A percentile compares a stretch with the other conserved stretches of the same genome.
These are phyloP conservation scores for Monarcha castaneiventris DNA, from an alignment of 2,113 vertebrate species.

Conservation along the genomic window DNA sequence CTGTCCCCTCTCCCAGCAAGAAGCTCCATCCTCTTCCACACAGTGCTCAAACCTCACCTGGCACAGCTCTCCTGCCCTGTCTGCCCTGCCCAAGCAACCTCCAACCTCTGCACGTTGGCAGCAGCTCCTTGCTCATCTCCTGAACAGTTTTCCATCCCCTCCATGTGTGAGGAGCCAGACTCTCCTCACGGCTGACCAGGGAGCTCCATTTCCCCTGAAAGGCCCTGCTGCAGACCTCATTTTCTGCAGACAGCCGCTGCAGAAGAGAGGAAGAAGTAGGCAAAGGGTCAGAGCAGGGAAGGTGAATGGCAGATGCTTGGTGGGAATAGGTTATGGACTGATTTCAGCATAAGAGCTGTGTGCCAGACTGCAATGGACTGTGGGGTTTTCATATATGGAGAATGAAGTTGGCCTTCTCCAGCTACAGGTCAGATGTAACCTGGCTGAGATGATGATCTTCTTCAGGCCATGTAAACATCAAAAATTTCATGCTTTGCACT, in stretches of 20 bases:
- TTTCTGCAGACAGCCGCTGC: background rate
- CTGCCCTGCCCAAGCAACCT: background rate
- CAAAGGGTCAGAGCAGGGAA: background rate
- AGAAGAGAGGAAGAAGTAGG: background rate
- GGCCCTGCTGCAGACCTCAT: background rate
- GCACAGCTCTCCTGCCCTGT: background rate
- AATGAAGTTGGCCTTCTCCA: background rate
- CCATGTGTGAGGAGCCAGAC: background rate
- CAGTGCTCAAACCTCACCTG: background rate
- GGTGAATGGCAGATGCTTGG: background rate
- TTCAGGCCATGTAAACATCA: background rate
- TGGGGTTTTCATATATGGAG: background rate
- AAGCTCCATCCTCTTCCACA: background rate
- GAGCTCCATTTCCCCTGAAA: background rate
- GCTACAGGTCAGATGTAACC: background rate
- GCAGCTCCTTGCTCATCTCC: background rate
- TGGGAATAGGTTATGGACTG: background rate
- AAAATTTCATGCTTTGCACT: background rate
- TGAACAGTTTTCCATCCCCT: background rate
- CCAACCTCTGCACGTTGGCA: fast-evolving
- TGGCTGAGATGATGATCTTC: background rate
- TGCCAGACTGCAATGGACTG: background rate
- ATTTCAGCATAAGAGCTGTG: background rate
- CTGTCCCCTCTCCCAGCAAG: background rate
- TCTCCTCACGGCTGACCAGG: background rate